Percentiles rank a stretch among this genome's conserved stretches.
Evolutionary conservation across 2,797 vertebrate species (phyloP).

Genomic region (Sebastes alutus): DNA sequence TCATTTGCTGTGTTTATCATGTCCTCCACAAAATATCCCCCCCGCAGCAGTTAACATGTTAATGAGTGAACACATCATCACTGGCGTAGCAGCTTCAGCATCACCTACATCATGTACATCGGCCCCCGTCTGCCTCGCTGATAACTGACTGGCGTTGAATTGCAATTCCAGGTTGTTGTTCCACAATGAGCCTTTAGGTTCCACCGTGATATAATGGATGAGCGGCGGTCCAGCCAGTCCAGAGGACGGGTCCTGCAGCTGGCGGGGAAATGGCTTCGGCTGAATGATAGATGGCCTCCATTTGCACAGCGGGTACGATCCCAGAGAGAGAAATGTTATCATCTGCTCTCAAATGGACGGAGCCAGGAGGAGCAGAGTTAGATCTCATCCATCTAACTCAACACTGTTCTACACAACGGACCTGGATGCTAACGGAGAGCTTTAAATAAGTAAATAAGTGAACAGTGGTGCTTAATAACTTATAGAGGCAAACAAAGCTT

Average conservation of each 20-base stretch:
- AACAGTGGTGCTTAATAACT: no score
- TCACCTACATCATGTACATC: not conserved
- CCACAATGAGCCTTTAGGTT: slow-evolving; percentile 2
- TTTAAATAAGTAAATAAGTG: no score
- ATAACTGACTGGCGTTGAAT: not conserved
- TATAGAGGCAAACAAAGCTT: no score
- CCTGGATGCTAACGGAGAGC: no score
- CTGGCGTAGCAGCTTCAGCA: not conserved
- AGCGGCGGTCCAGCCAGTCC: slow-evolving; percentile 14
- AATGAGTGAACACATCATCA: not conserved
- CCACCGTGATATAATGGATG: slow-evolving; percentile 13
- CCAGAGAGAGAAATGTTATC: slow-evolving; percentile 44
- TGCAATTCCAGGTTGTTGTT: slow-evolving; percentile 3
- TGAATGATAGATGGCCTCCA: slow-evolving; percentile 66
- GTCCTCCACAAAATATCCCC: not conserved
- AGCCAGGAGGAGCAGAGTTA: slow-evolving; percentile 11
- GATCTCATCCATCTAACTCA: slow-evolving; percentile 15
- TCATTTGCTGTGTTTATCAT: not conserved
- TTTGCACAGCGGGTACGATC: slow-evolving; percentile 68
- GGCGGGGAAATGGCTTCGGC: slow-evolving; percentile 26
- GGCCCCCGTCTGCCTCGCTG: not conserved
- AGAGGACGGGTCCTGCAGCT: slow-evolving; percentile 19
- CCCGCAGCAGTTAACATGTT: not conserved
- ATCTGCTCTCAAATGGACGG: slow-evolving; percentile 39
- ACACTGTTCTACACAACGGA: not conserved